Evolutionary conservation across 2,797 vertebrate genomes (phyloP).

Genomic region (Micropoecilia bifurca): DNA sequence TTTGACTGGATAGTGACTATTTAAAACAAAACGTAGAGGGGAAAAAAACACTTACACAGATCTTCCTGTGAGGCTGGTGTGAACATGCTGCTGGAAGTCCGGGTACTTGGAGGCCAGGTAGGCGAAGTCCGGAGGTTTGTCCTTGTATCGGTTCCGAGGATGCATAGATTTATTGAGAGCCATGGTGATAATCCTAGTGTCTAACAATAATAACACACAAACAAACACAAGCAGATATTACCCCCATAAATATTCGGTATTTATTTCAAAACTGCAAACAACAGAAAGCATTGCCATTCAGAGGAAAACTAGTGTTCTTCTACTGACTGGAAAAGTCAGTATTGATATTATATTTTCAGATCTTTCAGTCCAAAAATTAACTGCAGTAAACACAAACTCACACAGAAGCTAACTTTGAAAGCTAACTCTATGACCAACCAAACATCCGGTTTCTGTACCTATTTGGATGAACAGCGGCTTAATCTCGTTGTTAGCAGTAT

Average conservation of each 20-base stretch:
- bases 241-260: not conserved
- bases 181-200: constrained; percentile 70
- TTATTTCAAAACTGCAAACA: not conserved
- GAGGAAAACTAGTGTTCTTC: not conserved
- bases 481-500: not conserved
- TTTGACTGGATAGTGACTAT: not conserved
- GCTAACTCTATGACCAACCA: constrained; percentile 20
- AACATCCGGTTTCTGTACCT: not conserved
- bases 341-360: not conserved
- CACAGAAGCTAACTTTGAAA: not conserved
- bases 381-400: not conserved
- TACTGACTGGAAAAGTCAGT: not conserved
- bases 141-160: constrained; percentile 91
- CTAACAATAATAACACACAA: constrained; percentile 4
- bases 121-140: constrained; percentile 90
- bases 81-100: constrained; percentile 89
- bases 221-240: not conserved
- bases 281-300: not conserved
- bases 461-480: constrained; percentile 32
- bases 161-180: constrained; percentile 92
- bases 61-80: constrained; percentile 85
- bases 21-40: not conserved
- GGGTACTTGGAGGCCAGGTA: constrained; percentile 90
- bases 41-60: constrained; percentile 81
- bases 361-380: not conserved